These are phyloP conservation scores for Bovichtus diacanthus DNA, from an alignment of 2,797 vertebrate genomes.

Conservation along the genomic window DNA sequence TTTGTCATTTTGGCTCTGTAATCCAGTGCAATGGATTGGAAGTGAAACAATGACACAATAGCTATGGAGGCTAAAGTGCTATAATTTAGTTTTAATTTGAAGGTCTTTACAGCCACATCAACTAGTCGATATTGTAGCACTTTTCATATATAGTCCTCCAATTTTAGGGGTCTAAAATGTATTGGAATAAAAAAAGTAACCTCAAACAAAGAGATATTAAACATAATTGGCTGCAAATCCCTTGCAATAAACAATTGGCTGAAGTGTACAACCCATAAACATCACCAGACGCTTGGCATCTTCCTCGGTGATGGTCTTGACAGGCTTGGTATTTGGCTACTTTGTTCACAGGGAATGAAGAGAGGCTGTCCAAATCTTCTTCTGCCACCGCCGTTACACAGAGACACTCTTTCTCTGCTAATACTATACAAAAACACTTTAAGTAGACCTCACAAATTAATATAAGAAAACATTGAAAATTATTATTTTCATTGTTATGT, in stretches of 20 bases:
- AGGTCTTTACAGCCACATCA: background rate
- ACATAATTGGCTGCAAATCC: background rate
- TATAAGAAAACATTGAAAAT: background rate
- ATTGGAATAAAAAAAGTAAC: background rate
- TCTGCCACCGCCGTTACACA: background rate
- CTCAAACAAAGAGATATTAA: background rate
- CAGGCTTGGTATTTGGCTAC: slow-evolving; percentile 21
- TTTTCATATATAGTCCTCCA: background rate
- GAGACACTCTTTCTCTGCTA: background rate
- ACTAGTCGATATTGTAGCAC: background rate
- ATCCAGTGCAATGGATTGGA: background rate
- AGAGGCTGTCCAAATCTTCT: slow-evolving; percentile 5
- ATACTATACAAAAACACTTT: background rate
- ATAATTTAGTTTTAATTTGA: background rate
- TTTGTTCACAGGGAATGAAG: slow-evolving; percentile 18
- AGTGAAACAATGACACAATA: background rate
- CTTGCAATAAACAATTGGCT: background rate
- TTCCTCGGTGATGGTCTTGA: slow-evolving; percentile 25
- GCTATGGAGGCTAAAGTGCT: background rate
- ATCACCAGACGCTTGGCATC: slow-evolving; percentile 5
- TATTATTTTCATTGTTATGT: background rate
- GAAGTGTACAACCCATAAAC: background rate
- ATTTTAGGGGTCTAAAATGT: background rate
- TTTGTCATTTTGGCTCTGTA: background rate
- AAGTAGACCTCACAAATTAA: slow-evolving; percentile 1